phyloP scores from a whole-genome alignment of 2,797 vertebrate species.

The Pogoniulus pusillus region DNA sequence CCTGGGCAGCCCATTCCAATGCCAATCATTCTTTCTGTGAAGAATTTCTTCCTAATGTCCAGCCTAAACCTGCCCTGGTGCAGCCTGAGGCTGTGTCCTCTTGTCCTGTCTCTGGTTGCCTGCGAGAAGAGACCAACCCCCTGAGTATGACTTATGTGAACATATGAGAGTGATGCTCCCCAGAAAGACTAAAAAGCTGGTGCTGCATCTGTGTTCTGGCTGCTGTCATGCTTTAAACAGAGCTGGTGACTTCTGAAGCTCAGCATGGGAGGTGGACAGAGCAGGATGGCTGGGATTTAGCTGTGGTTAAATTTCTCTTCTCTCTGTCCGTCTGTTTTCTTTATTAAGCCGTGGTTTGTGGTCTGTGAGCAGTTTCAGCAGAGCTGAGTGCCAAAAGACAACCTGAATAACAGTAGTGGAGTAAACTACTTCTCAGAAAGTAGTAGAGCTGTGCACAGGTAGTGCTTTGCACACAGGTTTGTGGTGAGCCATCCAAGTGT shows the following conservation, averaged over 20 bases:
- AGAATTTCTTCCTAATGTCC: too few species aligned
- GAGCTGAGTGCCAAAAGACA: background rate
- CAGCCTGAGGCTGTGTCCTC: too few species aligned
- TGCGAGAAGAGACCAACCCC: too few species aligned
- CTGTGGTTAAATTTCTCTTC: slow-evolving; percentile 9
- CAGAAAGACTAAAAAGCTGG: background rate
- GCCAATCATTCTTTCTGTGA: too few species aligned
- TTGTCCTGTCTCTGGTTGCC: too few species aligned
- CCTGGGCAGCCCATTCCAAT: too few species aligned
- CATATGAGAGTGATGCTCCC: too few species aligned
- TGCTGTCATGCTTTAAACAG: background rate
- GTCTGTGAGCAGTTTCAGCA: slow-evolving; percentile 24
- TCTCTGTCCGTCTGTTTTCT: background rate
- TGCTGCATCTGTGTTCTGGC: background rate
- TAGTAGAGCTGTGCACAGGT: background rate
- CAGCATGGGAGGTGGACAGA: background rate
- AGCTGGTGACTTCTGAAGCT: background rate
- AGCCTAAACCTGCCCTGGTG: too few species aligned
- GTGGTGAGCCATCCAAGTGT: background rate
- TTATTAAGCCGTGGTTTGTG: slow-evolving; percentile 15
- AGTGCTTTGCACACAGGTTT: background rate
- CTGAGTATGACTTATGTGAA: too few species aligned
- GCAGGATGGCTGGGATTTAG: background rate
- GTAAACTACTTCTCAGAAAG: background rate
- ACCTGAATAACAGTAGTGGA: background rate